Evolutionary conservation across 2,113 vertebrate genomes (phyloP), one percentile per base, ranked within the genome.

Genomic region (Bos javanicus): DNA sequence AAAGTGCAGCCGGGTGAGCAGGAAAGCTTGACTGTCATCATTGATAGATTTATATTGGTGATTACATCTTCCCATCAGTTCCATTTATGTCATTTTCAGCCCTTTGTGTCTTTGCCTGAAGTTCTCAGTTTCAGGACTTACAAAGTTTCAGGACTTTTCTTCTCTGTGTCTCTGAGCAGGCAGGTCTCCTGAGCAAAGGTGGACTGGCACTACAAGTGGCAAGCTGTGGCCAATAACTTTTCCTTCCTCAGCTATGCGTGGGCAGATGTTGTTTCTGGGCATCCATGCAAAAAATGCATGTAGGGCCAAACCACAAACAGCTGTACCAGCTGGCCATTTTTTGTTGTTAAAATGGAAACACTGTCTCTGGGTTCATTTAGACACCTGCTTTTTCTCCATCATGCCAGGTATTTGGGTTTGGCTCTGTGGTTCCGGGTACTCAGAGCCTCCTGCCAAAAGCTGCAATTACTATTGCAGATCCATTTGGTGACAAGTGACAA

Each of bases 341-440:
- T 80, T 50, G 16, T 81, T 81, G 57, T 95, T 95, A 95, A 94
- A 97, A 86, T 86, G 83, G 80, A 96, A 80, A 92, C 26, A n/a
- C 28, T 97, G 48, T 94, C 64, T 90, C 33, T 80, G 78, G 60
- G 57, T 96, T 94, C 90, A 95, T 81, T 71, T 60, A 96, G 91
- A 93, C 97, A 98, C 98, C 98, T 98, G 98, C 97, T 98, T 98
- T 96, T 97, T 78, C 95, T 97, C 81, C 92, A 95, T 97, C 92
- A 97, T 94, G 94, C 96, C 98, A 97, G 98, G 96, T 97, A 98
- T 96, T 98, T 98, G 97, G 97, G 98, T 96, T 98, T 98, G 98
- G 97, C 95, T 96, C 97, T 98, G 94, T 98, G 95, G 92, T 97
- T 98, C 98, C 97, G 87, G 97, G 97, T 98, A 96, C 97, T 98